Evolutionary conservation across 2,113 vertebrate genomes (phyloP).

Genomic region (Antechinus flavipes): DNA sequence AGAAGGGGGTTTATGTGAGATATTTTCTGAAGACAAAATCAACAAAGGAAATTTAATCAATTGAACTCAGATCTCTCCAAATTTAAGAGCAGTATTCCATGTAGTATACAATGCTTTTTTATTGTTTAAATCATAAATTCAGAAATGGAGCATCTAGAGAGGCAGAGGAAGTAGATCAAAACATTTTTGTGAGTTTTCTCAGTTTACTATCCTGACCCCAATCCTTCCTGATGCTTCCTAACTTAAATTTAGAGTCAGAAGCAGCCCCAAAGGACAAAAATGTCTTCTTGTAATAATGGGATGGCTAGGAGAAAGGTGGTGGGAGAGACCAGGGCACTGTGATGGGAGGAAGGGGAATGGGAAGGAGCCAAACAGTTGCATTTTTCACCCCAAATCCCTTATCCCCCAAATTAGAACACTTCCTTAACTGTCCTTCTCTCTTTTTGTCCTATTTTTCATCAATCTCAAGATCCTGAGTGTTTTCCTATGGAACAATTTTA

Average conservation of each 20-base stretch:
- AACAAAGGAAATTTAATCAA: not conserved
- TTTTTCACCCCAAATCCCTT: not conserved
- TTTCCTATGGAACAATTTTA: not conserved
- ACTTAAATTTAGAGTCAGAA: not conserved
- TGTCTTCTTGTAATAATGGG: not conserved
- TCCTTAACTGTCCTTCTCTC: not conserved
- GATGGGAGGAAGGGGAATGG: not conserved
- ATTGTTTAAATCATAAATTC: not conserved
- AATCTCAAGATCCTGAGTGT: not conserved
- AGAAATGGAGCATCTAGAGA: not conserved
- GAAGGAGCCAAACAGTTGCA: not conserved
- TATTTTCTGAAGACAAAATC: not conserved
- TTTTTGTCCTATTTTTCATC: not conserved
- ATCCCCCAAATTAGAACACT: not conserved
- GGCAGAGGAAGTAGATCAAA: not conserved
- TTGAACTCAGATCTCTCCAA: not conserved
- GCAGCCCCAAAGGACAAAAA: not conserved
- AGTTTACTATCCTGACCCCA: not conserved
- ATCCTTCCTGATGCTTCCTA: no score
- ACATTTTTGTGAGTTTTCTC: not conserved
- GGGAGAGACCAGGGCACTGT: not conserved
- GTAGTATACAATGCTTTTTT: not conserved
- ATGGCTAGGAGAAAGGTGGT: not conserved
- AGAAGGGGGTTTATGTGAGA: not conserved
- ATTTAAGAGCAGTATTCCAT: not conserved